These are phyloP conservation scores for Parasteatoda tepidariorum DNA, from an alignment of 1,140 invertebrate genomes.

Conservation along the genomic window DNA sequence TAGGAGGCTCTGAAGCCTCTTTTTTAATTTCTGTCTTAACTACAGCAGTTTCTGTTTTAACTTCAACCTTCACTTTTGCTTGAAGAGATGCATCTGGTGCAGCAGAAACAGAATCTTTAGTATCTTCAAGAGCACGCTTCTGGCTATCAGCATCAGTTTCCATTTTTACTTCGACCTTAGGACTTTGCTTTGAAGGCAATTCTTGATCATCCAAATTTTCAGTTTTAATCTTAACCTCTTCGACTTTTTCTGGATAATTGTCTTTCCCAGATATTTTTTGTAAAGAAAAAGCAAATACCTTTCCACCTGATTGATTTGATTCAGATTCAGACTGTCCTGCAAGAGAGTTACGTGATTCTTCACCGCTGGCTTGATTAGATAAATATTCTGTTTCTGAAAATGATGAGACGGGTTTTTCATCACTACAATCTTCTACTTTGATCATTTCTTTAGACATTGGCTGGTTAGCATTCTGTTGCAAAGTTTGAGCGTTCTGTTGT, in stretches of 20 bases:
- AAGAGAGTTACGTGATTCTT: neutral
- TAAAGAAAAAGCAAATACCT: slow-evolving; percentile 15
- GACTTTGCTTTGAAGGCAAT: neutral
- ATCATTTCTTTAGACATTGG: neutral
- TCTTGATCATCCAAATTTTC: neutral
- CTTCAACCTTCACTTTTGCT: neutral
- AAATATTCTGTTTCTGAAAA: neutral
- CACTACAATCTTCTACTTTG: neutral
- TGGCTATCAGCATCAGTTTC: slow-evolving; percentile 2
- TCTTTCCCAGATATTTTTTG: neutral
- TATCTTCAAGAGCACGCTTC: neutral
- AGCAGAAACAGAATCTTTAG: neutral
- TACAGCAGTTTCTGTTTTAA: neutral
- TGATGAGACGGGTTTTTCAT: neutral
- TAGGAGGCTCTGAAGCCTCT: neutral
- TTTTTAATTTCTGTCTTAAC: neutral
- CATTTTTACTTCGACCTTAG: neutral
- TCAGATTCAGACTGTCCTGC: neutral
- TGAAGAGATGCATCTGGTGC: neutral
- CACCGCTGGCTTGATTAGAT: neutral
- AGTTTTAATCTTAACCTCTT: neutral
- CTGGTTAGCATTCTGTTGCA: neutral
- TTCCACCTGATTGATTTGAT: slow-evolving; percentile 11
- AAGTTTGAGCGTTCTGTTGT: neutral
- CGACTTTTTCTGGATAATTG: neutral